Base-by-base conservation (phyloP, 2,797 vertebrate genomes). In the Scleropages formosus region DNA sequence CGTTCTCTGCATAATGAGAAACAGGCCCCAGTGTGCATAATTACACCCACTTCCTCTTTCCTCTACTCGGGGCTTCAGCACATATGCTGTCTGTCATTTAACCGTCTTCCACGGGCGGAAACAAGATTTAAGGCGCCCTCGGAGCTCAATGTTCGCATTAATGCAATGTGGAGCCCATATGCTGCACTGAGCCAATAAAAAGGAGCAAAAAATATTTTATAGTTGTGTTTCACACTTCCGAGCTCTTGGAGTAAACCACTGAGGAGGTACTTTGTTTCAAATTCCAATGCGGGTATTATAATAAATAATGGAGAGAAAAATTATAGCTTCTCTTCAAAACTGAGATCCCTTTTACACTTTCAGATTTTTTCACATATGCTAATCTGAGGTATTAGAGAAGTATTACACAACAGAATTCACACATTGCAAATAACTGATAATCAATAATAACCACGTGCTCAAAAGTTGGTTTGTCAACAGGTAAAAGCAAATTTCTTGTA, bases 211-310 rank as follows among this genome's bases (percentile, higher is more conserved):
- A 87, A 84, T 79, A 82, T 82, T 93, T 93, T 91, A 93, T 84
- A 87, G 89, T 85, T 85, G 87, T 91, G 90, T 93, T 92, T 91
- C 89, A 89, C 92, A 92, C 91, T 92, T 91, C 90, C 84, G 80
- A 89, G 79, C 87, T 85, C 78, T 88, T 80, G 77, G 76, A 85
- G 86, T 84, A 84, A 87, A 85, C 82, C 53, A 80, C 82, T 80
- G 78, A 85, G 83, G 85, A 83, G 81, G 44, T 79, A 73, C 76
- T 1, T 26, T 78, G 82, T 85, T 49, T 66, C 58, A 9, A 75
- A 74, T n/a, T 80, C 61, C 61, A 18, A 4, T 65, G 47, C n/a
- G 39, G 39, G 0, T 16, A 12, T 15, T 13, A 15, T 62, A 22
- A 60, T 72, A 72, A 59, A 72, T n/a, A 56, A 67, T n/a, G 9